These are phyloP conservation scores for Ceratina australensis DNA, from an alignment of 1,140 invertebrate species.

Conservation along the genomic window DNA sequence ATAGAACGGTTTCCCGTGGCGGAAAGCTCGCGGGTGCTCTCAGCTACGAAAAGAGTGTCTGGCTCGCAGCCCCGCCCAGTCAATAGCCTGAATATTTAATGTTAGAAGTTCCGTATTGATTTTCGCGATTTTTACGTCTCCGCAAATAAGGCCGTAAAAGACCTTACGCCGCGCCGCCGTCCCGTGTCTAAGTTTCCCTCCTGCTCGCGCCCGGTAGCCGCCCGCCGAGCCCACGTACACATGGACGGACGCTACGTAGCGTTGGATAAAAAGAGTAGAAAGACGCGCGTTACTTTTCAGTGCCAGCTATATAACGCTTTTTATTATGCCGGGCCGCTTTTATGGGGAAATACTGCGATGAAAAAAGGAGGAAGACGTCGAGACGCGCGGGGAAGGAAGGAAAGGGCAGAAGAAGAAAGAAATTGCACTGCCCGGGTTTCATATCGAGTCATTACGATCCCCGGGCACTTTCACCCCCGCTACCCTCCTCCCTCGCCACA, in stretches of 20 bases:
- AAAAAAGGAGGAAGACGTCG: conserved; percentile 70
- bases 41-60: conserved; percentile 56
- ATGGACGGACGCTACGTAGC: neutral
- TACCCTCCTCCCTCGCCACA: conserved; percentile 22
- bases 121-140: conserved; percentile 79
- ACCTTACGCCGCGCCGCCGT: conserved; percentile 47
- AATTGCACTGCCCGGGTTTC: conserved; percentile 75
- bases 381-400: conserved; percentile 53
- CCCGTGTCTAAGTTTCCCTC: too few species aligned
- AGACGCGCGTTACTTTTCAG: conserved; percentile 74
- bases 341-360: conserved; percentile 75
- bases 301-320: conserved; percentile 76
- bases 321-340: conserved; percentile 77
- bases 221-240: conserved; percentile 11
- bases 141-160: conserved; percentile 77
- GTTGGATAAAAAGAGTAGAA: conserved; percentile 10
- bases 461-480: conserved; percentile 66
- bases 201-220: conserved; percentile 2
- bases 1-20: conserved; percentile 16
- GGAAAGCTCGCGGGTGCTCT: conserved; percentile 33
- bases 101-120: conserved; percentile 78
- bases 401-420: conserved; percentile 64
- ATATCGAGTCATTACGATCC: conserved; percentile 77
- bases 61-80: conserved; percentile 68
- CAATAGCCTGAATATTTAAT: conserved; percentile 79